A percentile compares a stretch with the other conserved stretches of the same genome.
phyloP scores from a whole-genome alignment of 2,888 invertebrate species.

The Caenorhabditis sp. region DNA sequence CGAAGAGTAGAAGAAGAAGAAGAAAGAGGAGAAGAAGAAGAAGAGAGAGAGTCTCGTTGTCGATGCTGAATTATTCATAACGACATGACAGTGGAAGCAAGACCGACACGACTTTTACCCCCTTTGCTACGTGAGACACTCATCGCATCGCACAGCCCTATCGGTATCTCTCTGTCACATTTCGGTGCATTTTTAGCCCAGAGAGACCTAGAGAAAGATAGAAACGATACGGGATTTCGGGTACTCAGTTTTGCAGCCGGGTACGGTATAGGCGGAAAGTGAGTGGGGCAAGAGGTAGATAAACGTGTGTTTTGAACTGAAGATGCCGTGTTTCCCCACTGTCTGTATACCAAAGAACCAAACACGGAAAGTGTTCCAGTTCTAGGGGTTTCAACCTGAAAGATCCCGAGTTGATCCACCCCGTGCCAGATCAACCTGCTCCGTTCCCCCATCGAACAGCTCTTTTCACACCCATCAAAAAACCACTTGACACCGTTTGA shows the following conservation, averaged over 20 bases:
- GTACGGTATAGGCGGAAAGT: too few species aligned
- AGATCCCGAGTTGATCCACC: too few species aligned
- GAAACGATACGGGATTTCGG: not conserved
- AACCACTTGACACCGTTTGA: conserved; percentile 25
- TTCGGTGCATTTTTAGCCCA: not conserved
- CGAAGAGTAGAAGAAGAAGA: conserved; percentile 19
- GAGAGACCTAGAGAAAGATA: not conserved
- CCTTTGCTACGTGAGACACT: conserved; percentile 15
- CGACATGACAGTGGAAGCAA: conserved; percentile 55
- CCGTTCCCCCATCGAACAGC: too few species aligned
- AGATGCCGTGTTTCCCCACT: too few species aligned
- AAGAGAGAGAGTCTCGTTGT: conserved; percentile 52
- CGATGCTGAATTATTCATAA: conserved; percentile 57
- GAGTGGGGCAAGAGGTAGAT: too few species aligned
- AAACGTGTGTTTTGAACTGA: too few species aligned
- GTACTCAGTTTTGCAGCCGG: not conserved
- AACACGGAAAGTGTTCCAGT: not conserved
- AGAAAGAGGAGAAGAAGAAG: conserved; percentile 34
- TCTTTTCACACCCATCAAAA: not conserved
- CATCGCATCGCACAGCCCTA: conserved; percentile 25
- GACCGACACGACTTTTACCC: conserved; percentile 59
- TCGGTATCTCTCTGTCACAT: conserved; percentile 19
- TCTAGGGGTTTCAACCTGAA: not conserved
- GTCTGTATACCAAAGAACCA: too few species aligned
- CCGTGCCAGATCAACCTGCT: not conserved